phyloP scores from a whole-genome alignment of 37 sponge, comb jelly and placozoan genomes.

The Eunapius fragilis region DNA sequence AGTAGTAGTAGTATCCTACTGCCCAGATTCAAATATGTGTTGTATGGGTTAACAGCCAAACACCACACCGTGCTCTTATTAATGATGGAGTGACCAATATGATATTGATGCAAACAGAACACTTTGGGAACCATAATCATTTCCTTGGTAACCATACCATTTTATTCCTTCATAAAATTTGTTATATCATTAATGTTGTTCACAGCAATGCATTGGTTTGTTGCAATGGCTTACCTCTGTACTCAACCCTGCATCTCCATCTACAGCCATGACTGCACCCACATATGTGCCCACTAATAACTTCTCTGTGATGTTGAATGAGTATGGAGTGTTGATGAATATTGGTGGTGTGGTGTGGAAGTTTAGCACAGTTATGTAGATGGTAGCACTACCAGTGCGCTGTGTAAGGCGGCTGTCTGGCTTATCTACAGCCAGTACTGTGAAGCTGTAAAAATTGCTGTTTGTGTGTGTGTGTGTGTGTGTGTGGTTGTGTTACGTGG shows the following conservation, averaged over 20 bases:
- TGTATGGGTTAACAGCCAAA: no score
- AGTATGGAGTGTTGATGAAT: slow-evolving; percentile 4
- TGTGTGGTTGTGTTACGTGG: no score
- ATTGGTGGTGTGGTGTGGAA: slow-evolving; percentile 58
- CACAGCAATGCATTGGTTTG: no score
- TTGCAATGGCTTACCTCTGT: slow-evolving; percentile 15
- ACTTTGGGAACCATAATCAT: no score
- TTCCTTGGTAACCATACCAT: not conserved
- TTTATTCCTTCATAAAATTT: no score
- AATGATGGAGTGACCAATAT: no score
- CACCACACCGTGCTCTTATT: no score
- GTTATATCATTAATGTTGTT: no score
- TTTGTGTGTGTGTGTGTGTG: not conserved
- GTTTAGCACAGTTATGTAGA: slow-evolving; percentile 38
- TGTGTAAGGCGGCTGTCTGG: not conserved
- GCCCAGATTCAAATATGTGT: no score
- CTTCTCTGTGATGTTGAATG: slow-evolving; percentile 46
- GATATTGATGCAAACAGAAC: no score
- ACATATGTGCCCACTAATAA: slow-evolving; percentile 14
- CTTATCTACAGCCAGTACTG: slow-evolving; percentile 1
- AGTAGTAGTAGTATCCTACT: no score
- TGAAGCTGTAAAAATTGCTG: slow-evolving; percentile 20
- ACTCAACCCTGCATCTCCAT: slow-evolving; percentile 46
- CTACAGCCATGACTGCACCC: slow-evolving; percentile 54
- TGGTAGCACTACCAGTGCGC: slow-evolving; percentile 20